Conservation (phyloP, 2,113 vertebrate genomes). For the Dasyprocta punctata region DNA sequence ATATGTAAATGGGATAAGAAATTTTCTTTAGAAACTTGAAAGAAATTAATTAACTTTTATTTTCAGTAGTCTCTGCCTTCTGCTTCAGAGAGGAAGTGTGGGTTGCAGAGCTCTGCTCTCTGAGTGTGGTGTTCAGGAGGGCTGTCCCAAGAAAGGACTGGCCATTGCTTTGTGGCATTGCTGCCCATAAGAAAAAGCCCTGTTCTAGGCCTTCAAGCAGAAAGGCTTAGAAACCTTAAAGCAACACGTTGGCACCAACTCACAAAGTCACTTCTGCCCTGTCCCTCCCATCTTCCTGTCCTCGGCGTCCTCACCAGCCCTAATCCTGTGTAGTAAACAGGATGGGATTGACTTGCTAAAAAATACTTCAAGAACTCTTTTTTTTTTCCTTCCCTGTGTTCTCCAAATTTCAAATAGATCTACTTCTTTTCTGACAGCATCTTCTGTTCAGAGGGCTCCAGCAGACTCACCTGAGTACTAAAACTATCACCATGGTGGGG, state of each 20-base stretch:
- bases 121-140: neutral
- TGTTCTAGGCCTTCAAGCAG: neutral
- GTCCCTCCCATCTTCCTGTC: neutral
- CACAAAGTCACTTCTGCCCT: neutral
- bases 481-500: neutral
- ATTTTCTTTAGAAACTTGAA: slow-evolving; percentile 42
- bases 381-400: neutral
- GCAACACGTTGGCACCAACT: no score
- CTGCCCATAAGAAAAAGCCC: neutral
- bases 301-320: neutral
- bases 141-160: neutral
- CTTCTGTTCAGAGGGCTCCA: slow-evolving; percentile 20
- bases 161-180: neutral
- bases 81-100: neutral
- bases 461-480: neutral
- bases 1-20: neutral
- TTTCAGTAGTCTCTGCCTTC: neutral
- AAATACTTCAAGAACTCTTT: neutral
- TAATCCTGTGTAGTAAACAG: neutral
- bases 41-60: slow-evolving; percentile 30
- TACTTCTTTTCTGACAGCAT: neutral
- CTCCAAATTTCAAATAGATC: neutral
- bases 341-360: neutral
- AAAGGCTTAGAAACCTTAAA: neutral
- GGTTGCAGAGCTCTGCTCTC: neutral